phyloP scores from a whole-genome alignment of 2,797 vertebrate genomes.

The Myripristis murdjan region DNA sequence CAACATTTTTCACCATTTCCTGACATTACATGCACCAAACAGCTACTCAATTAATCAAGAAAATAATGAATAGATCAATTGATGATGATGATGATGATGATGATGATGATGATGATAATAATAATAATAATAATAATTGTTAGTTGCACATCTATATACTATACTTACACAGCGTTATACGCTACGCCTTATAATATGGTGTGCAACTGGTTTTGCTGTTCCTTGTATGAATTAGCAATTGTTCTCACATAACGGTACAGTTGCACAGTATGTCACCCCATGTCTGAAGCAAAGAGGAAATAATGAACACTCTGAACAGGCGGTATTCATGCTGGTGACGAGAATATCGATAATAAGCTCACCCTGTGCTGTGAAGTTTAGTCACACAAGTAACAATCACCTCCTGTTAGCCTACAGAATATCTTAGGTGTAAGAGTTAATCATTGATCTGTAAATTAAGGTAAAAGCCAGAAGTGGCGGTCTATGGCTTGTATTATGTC shows the following conservation, averaged over 20 bases:
- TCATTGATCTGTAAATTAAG: conserved; percentile 35
- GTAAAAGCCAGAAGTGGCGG: conserved; percentile 28
- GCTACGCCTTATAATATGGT: background rate
- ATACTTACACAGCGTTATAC: too few relatives aligned
- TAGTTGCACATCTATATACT: too few relatives aligned
- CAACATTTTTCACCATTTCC: too few relatives aligned
- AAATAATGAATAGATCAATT: too few relatives aligned
- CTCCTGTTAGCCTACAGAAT: conserved; percentile 39
- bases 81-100: too few relatives aligned
- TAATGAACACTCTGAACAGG: conserved; percentile 51
- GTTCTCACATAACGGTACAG: conserved; percentile 1
- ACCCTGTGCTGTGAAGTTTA: conserved; percentile 51
- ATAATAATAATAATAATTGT: too few relatives aligned
- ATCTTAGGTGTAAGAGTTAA: conserved; percentile 48
- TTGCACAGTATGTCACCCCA: conserved; percentile 17
- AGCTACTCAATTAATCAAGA: too few relatives aligned
- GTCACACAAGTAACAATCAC: conserved; percentile 64
- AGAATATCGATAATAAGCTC: conserved; percentile 71
- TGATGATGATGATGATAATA: too few relatives aligned
- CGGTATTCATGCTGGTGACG: conserved; percentile 35
- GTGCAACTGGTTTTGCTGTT: background rate
- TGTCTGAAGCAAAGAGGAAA: conserved; percentile 47
- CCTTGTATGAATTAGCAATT: conserved; percentile 5
- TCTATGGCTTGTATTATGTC: conserved; percentile 1
- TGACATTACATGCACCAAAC: too few relatives aligned